Evolutionary conservation across 2,113 vertebrate genomes (phyloP), one percentile per base, ranked within the genome.

Genomic region (Strigops habroptila): DNA sequence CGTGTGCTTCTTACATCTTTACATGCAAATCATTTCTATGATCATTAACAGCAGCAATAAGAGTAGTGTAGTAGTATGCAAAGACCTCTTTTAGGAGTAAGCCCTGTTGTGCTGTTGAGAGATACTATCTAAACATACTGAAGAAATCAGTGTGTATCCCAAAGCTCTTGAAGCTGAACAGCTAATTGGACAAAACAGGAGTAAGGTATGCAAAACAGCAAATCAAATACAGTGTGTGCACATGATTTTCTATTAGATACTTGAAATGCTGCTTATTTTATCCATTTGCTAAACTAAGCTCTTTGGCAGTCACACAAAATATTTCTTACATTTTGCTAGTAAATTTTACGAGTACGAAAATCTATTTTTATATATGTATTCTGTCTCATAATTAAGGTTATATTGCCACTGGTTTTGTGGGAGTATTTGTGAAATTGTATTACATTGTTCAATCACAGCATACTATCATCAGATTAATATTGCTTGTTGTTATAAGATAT

Each of bases 41-140:
- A 27, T 53, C 63, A 53, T 44, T 75, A 68, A 22, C 18, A 63
- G 62, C 15, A 53, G 70, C 82, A 90, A 8, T n/a, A 37, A 44
- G 30, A 52, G n/a, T 46, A 64, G 12, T 0, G 1, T 1, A 60
- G 37, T 27, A 49, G 14, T 16, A 0, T 33, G 67, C 39, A 64
- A 86, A 71, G 28, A 48, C 11, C 44, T 83, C 43, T 5, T 33
- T 74, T 39, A 41, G 23, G 28, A 67, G 16, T 8, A 7, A 83
- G 62, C 9, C 35, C 24, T 53, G 21, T 69, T 76, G 30, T 79
- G 35, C 43, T 82, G 14, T 35, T 91, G 75, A 46, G 68, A 74
- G 60, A 21, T 75, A 39, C 23, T 68, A 0, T 44, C 12, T 10
- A 71, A 88, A 75, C 13, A 18, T 31, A 6, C 0, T 19, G 60